Base-by-base conservation (phyloP, 2,797 vertebrate genomes). In the Cyclura pinguis region DNA sequence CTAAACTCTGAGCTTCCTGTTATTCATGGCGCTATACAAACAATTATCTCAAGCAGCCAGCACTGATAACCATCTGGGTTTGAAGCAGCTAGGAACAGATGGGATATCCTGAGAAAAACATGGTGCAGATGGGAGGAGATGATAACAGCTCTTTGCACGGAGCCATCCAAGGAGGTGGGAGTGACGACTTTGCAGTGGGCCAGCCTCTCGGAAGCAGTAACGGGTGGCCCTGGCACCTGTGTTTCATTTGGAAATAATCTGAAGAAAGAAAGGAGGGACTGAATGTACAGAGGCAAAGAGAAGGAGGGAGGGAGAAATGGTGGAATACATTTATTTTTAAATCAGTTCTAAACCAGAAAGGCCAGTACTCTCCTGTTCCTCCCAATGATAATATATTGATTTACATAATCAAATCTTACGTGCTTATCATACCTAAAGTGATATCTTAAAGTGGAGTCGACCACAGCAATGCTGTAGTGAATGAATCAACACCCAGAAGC, bases 31-130 rank as follows among this genome's bases (percentile, higher is more conserved):
- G 29, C 22, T 82, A 13, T 67, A 32, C 18, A 87, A 83, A 89
- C 38, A 83, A 35, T 83, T 77, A 50, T 42, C 14, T 81, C 69
- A 55, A 42, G 86, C 76, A 77, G 47, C 20, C 73, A 52, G 42
- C 42, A 67, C 32, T 64, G 55, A 84, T 89, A 84, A 35, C 42
- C 81, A n/a, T 90, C 57, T 83, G 86, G 80, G 72, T 87, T 77
- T 55, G 32, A 55, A 32, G 73, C 55, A 77, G 24, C 10, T 9
- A 18, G n/a, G 77, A 87, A 84, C 80, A 91, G 80, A 77, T 78
- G 88, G 89, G 80, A 27, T 55, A 84, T 7, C 55, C n/a, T 77
- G 72, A 69, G n/a, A 42, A 84, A 91, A 10, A 52, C 32, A 38
- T 76, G n/a, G 69, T 12, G 5, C 67, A 52, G 72, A 77, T 69